phyloP scores from a whole-genome alignment of 2,888 invertebrate genomes.

The Dendrolimus houi region DNA sequence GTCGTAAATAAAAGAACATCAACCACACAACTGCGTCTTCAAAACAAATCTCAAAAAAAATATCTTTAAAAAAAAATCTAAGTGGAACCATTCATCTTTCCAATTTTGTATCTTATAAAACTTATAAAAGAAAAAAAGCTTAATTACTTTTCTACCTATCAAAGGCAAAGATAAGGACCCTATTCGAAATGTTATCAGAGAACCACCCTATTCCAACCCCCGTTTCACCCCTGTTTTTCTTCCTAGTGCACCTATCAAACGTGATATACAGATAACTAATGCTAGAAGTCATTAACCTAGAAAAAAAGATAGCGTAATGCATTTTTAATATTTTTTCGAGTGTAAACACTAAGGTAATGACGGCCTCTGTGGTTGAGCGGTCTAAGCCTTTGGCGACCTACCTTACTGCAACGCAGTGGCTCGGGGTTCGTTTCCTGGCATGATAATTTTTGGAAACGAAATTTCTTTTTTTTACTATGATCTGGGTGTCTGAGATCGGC shows the following conservation, averaged over 20 bases:
- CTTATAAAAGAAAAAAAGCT: conserved; percentile 56
- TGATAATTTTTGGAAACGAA: no score
- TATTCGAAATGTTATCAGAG: background rate
- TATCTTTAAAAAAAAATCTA: no score
- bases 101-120: conserved; percentile 22
- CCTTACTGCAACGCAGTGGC: no score
- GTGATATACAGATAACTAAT: conserved; percentile 73
- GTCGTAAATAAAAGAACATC: no score
- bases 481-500: no score
- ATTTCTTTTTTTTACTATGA: no score
- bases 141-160: conserved; percentile 71
- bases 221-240: conserved; percentile 47
- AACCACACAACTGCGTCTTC: no score
- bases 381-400: no score
- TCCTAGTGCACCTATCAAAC: conserved; percentile 51
- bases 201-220: conserved; percentile 24
- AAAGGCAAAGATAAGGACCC: conserved; percentile 54
- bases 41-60: no score
- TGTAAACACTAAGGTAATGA: background rate
- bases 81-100: no score
- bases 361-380: no score
- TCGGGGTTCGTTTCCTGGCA: no score
- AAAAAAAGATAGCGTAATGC: conserved; percentile 55
- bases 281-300: conserved; percentile 58
- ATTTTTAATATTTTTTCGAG: conserved; percentile 45